Percentiles rank a stretch among this genome's conserved stretches.
These are phyloP conservation scores for Polypterus senegalus DNA, from an alignment of 2,113 vertebrate species.

Conservation along the genomic window DNA sequence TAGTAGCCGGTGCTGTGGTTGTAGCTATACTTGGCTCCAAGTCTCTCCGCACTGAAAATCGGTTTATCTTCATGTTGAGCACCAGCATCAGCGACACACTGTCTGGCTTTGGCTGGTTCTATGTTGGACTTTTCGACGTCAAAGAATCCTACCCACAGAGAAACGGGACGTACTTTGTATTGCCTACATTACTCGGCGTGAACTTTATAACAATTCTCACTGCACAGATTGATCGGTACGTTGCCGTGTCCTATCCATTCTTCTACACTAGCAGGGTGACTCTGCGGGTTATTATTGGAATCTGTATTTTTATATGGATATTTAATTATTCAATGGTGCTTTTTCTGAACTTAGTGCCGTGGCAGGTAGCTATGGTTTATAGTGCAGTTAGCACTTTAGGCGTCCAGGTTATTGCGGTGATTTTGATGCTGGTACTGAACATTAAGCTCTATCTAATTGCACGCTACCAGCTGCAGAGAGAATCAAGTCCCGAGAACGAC, in stretches of 20 bases:
- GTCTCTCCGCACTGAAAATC: too few relatives aligned
- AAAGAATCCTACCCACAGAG: slow-evolving; percentile 35
- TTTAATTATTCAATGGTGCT: slow-evolving; percentile 46
- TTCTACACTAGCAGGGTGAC: slow-evolving; percentile 47
- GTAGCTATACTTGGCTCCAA: too few relatives aligned
- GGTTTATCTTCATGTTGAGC: too few relatives aligned
- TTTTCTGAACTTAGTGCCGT: slow-evolving; percentile 32
- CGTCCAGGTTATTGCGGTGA: slow-evolving; percentile 37
- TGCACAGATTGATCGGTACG: slow-evolving; percentile 55
- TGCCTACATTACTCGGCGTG: slow-evolving; percentile 48
- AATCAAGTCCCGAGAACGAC: slow-evolving; percentile 40
- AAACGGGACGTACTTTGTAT: slow-evolving; percentile 40
- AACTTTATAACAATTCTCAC: slow-evolving; percentile 55
- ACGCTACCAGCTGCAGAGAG: slow-evolving; percentile 42
- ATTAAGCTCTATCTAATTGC: slow-evolving; percentile 45
- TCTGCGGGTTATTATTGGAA: slow-evolving; percentile 38
- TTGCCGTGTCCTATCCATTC: slow-evolving; percentile 40
- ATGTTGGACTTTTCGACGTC: slow-evolving; percentile 44
- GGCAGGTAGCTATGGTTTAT: slow-evolving; percentile 27
- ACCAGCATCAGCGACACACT: slow-evolving; percentile 21
- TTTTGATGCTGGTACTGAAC: slow-evolving; percentile 55
- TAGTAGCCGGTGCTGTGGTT: not conserved
- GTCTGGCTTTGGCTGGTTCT: slow-evolving; percentile 50
- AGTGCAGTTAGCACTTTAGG: slow-evolving; percentile 38
- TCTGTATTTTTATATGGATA: slow-evolving; percentile 37